A percentile compares a stretch with the other conserved stretches of the same genome.
Evolutionary conservation across 2,888 invertebrate species (phyloP).

Genomic region (Ornithoptera priamus): DNA sequence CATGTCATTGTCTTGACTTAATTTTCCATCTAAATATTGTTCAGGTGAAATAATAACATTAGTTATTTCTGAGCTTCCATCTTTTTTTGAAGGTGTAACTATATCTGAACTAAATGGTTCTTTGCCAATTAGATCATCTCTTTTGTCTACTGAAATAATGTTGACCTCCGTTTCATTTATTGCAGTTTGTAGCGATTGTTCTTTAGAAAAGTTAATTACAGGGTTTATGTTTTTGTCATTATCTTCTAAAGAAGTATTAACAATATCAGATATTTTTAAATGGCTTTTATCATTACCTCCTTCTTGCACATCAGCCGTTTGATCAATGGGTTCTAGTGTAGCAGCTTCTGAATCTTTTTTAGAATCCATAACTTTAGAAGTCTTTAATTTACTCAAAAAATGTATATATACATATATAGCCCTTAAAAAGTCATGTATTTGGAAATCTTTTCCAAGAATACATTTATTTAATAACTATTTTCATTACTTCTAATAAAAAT

Average conservation of each 20-base stretch:
- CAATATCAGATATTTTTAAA: background rate
- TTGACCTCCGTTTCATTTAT: background rate
- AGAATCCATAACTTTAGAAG: constrained; percentile 15
- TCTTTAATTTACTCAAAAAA: background rate
- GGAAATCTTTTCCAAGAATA: too few species aligned
- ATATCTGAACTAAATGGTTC: constrained; percentile 1
- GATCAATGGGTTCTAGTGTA: background rate
- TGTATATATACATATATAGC: background rate
- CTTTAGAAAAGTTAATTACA: background rate
- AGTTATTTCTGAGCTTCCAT: constrained; percentile 1
- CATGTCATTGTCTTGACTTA: constrained; percentile 4
- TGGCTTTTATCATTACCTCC: background rate
- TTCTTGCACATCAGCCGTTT: background rate
- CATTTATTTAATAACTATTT: too few species aligned
- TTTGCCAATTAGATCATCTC: background rate
- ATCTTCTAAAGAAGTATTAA: background rate
- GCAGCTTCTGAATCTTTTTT: background rate
- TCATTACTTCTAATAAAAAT: background rate
- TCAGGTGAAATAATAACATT: constrained; percentile 14
- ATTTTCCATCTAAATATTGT: constrained; percentile 7
- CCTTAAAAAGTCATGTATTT: background rate
- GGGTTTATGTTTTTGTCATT: background rate
- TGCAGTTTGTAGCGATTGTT: background rate
- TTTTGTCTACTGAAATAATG: background rate
- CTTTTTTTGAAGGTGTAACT: background rate